Base-by-base conservation (phyloP, 2,797 vertebrate species). In the Botia kubotai region DNA sequence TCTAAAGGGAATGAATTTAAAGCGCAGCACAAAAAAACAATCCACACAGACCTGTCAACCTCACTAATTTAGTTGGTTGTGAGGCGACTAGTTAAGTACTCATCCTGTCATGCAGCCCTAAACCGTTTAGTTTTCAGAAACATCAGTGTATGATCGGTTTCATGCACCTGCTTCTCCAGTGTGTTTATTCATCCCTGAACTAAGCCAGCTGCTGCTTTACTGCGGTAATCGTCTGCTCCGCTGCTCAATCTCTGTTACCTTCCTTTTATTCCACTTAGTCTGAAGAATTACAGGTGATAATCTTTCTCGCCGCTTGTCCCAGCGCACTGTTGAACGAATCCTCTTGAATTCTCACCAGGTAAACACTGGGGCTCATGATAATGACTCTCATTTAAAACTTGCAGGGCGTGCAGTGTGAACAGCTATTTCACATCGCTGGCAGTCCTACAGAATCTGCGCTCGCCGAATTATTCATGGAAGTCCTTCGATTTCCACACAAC, bases 141-240 rank as follows among this genome's bases (percentile, higher is more conserved):
- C 23, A 73, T 48, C 23, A 21, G 17, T 26, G 23, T 39, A 23
- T 73, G 78, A 80, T 80, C 36, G 57, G 57, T 80, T 80, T 73
- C 78, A 72, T 57, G 60, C 78, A 80, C 62, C 78, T 73, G 78
- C 50, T 73, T 79, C 62, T 73, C 50, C 21, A 67, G 17, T 73
- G 78, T 73, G 78, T 67, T 67, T 67, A 66, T 73, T 55, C 78
- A 26, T 17, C 36, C 60, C 72, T 73, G 50, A 80, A 73, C 60
- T 55, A 19, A 73, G 60, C 60, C 78, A 72, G 70, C 69, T 80
- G 78, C 48, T 80, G 66, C 60, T 65, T 62, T 50, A 19, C 57
- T 19, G 60, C 16, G n/a, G 19, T 66, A 73, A 73, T 80, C 60
- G 19, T 67, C 50, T 67, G 39, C 70, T 72, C 19, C 60, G 48